These are phyloP conservation scores for Chrysolina oricalcia DNA, from an alignment of 2,888 invertebrate species.

Conservation along the genomic window DNA sequence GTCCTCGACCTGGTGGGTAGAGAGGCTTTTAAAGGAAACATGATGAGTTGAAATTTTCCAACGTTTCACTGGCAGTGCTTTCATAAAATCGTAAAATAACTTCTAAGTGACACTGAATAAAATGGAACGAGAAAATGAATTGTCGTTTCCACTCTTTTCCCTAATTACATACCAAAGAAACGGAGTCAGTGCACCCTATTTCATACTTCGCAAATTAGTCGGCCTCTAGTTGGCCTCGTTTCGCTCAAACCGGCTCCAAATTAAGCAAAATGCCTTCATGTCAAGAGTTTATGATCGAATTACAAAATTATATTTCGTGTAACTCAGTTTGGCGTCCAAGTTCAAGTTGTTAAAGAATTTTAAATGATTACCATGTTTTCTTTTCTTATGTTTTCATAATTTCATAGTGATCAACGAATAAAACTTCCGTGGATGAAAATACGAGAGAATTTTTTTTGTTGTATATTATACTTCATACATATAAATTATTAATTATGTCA, in stretches of 20 bases:
- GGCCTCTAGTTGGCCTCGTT: constrained; percentile 36
- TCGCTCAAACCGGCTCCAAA: constrained; percentile 46
- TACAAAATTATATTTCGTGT: constrained; percentile 41
- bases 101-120: constrained; percentile 65
- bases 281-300: constrained; percentile 42
- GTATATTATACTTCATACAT: too few species aligned
- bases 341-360: background rate
- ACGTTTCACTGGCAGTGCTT: constrained; percentile 53
- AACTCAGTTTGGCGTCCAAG: constrained; percentile 27
- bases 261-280: constrained; percentile 47
- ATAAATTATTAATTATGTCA: too few species aligned
- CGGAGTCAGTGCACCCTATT: constrained; percentile 40
- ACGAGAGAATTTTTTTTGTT: too few species aligned
- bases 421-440: too few species aligned
- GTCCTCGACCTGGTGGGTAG: constrained; percentile 64
- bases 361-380: too few species aligned
- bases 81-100: constrained; percentile 66
- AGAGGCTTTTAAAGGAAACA: constrained; percentile 63
- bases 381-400: too few species aligned
- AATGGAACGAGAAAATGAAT: constrained; percentile 65
- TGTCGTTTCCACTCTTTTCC: constrained; percentile 65
- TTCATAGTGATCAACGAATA: too few species aligned
- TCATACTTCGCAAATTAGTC: constrained; percentile 45
- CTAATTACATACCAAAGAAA: constrained; percentile 59
- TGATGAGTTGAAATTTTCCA: constrained; percentile 63